A percentile compares a stretch with the other conserved stretches of the same genome.
These are phyloP conservation scores for Trichogramma dendrolimi DNA, from an alignment of 2,888 invertebrate genomes.

Conservation along the genomic window DNA sequence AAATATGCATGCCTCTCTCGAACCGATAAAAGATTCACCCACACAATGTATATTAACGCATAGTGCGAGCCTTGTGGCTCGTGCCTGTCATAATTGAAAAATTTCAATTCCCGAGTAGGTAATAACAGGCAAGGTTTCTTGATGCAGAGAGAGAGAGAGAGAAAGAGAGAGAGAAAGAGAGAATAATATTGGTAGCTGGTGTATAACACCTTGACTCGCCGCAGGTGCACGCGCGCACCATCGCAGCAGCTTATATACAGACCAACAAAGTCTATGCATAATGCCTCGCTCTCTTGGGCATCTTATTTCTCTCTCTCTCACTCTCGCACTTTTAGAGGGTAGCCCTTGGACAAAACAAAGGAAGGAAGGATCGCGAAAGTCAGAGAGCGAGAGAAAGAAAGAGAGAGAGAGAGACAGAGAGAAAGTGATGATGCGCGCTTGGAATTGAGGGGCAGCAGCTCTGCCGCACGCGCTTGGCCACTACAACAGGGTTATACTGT, in stretches of 20 bases:
- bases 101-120: conserved; percentile 27
- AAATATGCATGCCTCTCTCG: no score
- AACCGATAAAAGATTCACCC: no score
- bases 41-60: no score
- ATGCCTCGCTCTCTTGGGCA: conserved; percentile 18
- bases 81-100: conserved; percentile 23
- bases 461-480: conserved; percentile 15
- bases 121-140: conserved; percentile 18
- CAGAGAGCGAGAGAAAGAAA: conserved; percentile 26
- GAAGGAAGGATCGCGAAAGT: conserved; percentile 17
- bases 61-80: not conserved
- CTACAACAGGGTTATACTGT: conserved; percentile 8
- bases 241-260: not conserved
- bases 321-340: not conserved
- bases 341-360: conserved; percentile 18
- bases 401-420: conserved; percentile 28
- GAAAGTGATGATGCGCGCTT: conserved; percentile 26
- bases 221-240: conserved; percentile 3
- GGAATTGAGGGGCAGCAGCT: conserved; percentile 15
- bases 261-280: conserved; percentile 23
- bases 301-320: conserved; percentile 20
- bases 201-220: conserved; percentile 22
- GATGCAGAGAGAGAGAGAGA: conserved; percentile 1
- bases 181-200: conserved; percentile 13
- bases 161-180: conserved; percentile 18